A percentile compares a stretch with the other conserved stretches of the same genome.
Evolutionary conservation across 1,140 invertebrate species (phyloP).

Genomic region (Druon quercuslanigerum): DNA sequence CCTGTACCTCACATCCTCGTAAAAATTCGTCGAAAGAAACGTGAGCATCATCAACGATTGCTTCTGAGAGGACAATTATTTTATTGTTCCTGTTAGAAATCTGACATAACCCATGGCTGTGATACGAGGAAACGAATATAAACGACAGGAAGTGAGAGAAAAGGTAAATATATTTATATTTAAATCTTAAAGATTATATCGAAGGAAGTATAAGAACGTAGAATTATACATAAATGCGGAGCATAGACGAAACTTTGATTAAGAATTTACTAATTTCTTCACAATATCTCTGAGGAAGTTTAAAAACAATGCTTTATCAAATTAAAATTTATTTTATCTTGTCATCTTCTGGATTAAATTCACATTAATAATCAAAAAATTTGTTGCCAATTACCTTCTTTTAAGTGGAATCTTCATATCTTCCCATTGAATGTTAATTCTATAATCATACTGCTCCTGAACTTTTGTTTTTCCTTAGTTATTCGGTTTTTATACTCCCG

Average conservation of each 20-base stretch:
- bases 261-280: no score
- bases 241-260: neutral
- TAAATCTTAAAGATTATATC: constrained; percentile 3
- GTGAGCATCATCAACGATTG: constrained; percentile 46
- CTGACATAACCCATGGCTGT: neutral
- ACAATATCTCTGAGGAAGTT: no score
- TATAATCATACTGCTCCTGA: no score
- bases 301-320: no score
- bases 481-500: no score
- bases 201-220: neutral
- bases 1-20: constrained; percentile 43
- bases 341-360: no score
- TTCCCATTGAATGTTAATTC: no score
- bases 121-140: neutral
- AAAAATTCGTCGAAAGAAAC: constrained; percentile 59
- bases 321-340: no score
- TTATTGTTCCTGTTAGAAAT: constrained; percentile 44
- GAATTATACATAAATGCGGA: neutral
- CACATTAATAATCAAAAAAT: no score
- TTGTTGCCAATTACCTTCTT: no score
- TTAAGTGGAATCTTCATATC: no score
- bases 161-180: neutral
- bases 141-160: neutral
- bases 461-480: no score
- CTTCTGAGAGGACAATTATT: constrained; percentile 57